phyloP scores from a whole-genome alignment of 1,140 invertebrate genomes.

The Meloidogyne floridensis region DNA sequence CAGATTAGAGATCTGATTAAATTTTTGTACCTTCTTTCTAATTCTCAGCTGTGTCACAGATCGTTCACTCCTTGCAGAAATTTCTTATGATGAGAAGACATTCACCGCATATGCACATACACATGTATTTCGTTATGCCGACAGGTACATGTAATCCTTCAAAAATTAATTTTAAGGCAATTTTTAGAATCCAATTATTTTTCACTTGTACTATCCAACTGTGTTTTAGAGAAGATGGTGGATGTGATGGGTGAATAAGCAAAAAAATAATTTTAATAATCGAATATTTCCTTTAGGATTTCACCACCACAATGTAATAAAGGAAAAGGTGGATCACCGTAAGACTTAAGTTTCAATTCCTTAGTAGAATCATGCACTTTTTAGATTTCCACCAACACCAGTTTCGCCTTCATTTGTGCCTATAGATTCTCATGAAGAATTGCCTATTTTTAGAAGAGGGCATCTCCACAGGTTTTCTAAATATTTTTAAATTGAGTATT shows the following conservation, averaged over 20 bases:
- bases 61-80: conserved; percentile 51
- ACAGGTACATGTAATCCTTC: conserved; percentile 30
- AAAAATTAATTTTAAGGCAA: not conserved
- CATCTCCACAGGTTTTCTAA: conserved; percentile 5
- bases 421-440: conserved; percentile 3
- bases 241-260: conserved; percentile 56
- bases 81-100: conserved; percentile 52
- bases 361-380: not conserved
- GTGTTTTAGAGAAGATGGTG: conserved; percentile 64
- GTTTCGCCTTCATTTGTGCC: conserved; percentile 13
- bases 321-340: not conserved
- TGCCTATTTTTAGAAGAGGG: not conserved
- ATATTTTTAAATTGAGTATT: too few relatives aligned
- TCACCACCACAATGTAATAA: conserved; percentile 38
- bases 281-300: conserved; percentile 31
- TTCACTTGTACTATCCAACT: conserved; percentile 63
- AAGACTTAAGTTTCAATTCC: not conserved
- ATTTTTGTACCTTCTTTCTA: not conserved
- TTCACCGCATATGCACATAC: conserved; percentile 55
- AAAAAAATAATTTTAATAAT: not conserved
- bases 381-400: not conserved
- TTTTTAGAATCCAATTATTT: conserved; percentile 57
- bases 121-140: conserved; percentile 65
- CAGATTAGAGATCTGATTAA: conserved; percentile 23
- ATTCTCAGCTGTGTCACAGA: conserved; percentile 56